These are phyloP conservation scores for Portunus trituberculatus DNA, from an alignment of 1,140 invertebrate species.

Conservation along the genomic window DNA sequence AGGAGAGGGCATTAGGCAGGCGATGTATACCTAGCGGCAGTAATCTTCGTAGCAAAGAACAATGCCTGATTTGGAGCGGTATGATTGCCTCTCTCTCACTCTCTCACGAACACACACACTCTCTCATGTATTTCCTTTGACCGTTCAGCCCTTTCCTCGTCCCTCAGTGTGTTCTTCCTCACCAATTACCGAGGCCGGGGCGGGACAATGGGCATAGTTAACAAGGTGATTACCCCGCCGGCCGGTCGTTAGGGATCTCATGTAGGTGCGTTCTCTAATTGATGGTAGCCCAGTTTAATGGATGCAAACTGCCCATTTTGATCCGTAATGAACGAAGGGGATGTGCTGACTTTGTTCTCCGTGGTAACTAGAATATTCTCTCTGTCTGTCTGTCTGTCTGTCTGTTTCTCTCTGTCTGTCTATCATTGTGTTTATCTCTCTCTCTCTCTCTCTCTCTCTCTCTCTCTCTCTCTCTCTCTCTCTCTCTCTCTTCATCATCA, in stretches of 20 bases:
- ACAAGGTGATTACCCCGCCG: conserved; percentile 49
- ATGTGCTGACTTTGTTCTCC: background rate
- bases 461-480: background rate
- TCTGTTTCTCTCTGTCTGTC: background rate
- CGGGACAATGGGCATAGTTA: conserved; percentile 46
- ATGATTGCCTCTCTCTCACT: background rate
- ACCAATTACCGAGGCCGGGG: conserved; percentile 4
- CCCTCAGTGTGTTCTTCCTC: background rate
- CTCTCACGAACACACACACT: background rate
- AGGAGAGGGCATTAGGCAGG: background rate
- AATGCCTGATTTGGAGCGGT: background rate
- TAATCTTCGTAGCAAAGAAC: background rate
- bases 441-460: conserved; percentile 30
- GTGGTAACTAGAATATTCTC: background rate
- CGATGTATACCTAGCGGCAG: background rate
- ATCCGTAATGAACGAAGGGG: conserved; percentile 1
- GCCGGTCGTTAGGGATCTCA: conserved; percentile 13
- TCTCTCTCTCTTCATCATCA: no score
- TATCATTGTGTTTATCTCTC: no score
- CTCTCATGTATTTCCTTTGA: background rate
- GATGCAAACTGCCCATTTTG: conserved; percentile 37
- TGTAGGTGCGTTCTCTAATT: conserved; percentile 5
- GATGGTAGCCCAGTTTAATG: conserved; percentile 47
- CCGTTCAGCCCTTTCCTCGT: background rate
- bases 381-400: background rate